Percentiles rank a stretch among this genome's conserved stretches.
phyloP scores from a whole-genome alignment of 2,797 vertebrate species.

The Hylomyscus alleni region DNA sequence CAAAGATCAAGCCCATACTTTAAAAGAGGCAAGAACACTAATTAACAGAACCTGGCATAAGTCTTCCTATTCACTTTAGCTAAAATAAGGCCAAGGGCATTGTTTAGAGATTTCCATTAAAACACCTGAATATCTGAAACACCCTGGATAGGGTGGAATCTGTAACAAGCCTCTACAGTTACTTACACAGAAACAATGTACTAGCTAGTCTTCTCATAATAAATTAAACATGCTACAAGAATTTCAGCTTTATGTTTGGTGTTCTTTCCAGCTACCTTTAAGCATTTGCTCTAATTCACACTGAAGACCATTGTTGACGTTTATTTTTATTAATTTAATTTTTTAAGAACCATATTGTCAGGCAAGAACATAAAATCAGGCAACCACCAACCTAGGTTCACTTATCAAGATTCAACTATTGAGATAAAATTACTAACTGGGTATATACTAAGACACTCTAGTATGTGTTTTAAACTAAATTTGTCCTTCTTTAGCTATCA shows the following conservation, averaged over 20 bases:
- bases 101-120: slow-evolving; percentile 54
- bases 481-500: slow-evolving; percentile 57
- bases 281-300: slow-evolving; percentile 70
- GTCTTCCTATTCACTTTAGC: slow-evolving; percentile 49
- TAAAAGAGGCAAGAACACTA: slow-evolving; percentile 41
- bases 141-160: slow-evolving; percentile 22
- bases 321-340: slow-evolving; percentile 67
- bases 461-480: slow-evolving; percentile 62
- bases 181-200: slow-evolving; percentile 67
- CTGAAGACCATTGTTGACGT: slow-evolving; percentile 69
- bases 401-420: slow-evolving; percentile 74
- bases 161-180: slow-evolving; percentile 58
- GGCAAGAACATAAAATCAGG: slow-evolving; percentile 70
- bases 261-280: slow-evolving; percentile 73
- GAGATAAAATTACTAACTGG: slow-evolving; percentile 54
- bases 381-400: slow-evolving; percentile 71
- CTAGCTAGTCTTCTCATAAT: slow-evolving; percentile 48
- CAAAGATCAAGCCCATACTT: not conserved
- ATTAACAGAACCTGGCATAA: slow-evolving; percentile 27
- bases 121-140: slow-evolving; percentile 28
- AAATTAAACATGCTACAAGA: slow-evolving; percentile 72
- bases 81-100: slow-evolving; percentile 36
- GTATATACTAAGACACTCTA: not conserved
- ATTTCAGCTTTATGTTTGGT: slow-evolving; percentile 67
- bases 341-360: slow-evolving; percentile 71